A percentile compares a stretch with the other conserved stretches of the same genome.
These are phyloP conservation scores for Cordilura impudica DNA, from an alignment of 2,888 invertebrate genomes.

Conservation along the genomic window DNA sequence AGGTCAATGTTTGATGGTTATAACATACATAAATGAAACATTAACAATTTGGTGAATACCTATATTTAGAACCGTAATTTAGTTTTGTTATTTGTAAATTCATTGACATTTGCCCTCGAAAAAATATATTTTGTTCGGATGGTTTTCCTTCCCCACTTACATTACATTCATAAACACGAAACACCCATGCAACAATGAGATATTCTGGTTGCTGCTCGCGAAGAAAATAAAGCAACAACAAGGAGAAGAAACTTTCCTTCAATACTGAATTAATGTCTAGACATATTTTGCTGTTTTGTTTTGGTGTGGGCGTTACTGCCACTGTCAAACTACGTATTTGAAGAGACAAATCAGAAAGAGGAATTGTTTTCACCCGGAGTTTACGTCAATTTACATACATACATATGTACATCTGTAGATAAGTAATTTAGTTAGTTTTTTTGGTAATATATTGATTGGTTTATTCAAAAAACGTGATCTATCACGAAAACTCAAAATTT, in stretches of 20 bases:
- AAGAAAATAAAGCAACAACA: background rate
- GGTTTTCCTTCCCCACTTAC: background rate
- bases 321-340: background rate
- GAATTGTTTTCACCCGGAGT: background rate
- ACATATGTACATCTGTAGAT: too few relatives aligned
- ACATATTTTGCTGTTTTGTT: conserved; percentile 11
- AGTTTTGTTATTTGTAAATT: background rate
- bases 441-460: background rate
- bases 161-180: background rate
- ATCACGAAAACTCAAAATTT: background rate
- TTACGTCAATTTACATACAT: background rate
- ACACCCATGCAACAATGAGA: background rate
- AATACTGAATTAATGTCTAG: conserved; percentile 20
- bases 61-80: background rate
- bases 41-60: background rate
- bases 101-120: conserved; percentile 20
- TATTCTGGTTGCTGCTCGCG: background rate
- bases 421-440: background rate
- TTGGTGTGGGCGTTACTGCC: background rate
- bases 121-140: background rate
- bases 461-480: background rate
- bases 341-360: conserved; percentile 6
- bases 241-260: conserved; percentile 12
- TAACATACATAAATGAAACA: background rate
- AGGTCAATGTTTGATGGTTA: conserved; percentile 13